Base-by-base conservation (phyloP, 2,113 vertebrate genomes). In the Panthera uncia region DNA sequence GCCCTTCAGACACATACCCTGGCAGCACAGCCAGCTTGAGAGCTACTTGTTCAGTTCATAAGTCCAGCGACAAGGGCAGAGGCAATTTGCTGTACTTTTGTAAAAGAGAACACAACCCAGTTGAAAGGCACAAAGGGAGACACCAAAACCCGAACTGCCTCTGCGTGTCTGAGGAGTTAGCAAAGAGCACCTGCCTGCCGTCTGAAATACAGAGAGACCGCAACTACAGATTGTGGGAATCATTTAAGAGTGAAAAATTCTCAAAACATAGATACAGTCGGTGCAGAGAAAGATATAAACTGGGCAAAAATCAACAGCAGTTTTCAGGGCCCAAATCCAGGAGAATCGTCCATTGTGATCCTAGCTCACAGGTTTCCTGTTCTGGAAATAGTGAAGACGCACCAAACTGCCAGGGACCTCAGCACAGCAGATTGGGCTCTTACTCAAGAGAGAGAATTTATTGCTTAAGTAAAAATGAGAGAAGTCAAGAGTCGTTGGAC, bases 241-340 rank as follows among this genome's bases (percentile, higher is more conserved):
- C 95, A 31, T 55, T 95, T 93, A 98, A 98, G 94, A 97, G 92
- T 66, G 81, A 0, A 97, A 98, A 96, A 89, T 95, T 96, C 90
- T 98, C 98, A 48, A 98, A 98, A 96, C 97, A 88, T 85, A 98
- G 98, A 97, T 98, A 98, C 31, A 98, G 98, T 93, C 98, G 98
- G 92, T 99, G 98, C 86, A 98, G 94, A 80, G 98, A 99, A 95
- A 98, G 96, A 95, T 98, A 98, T 97, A 99, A 98, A 93, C 96
- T 97, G 71, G 92, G 90, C 33, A 98, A 95, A 95, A 66, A 11
- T 45, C 98, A 97, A 87, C 96, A 98, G 45, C 52, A 3, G 3
- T 95, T 93, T 78, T 91, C 89, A 81, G 78, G 85, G 36, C 92
- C 96, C 61, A 97, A 27, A 41, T 68, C 91, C 14, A 91, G 71